Base-by-base conservation (phyloP, 2,888 invertebrate genomes). In the Nebria brevicollis region DNA sequence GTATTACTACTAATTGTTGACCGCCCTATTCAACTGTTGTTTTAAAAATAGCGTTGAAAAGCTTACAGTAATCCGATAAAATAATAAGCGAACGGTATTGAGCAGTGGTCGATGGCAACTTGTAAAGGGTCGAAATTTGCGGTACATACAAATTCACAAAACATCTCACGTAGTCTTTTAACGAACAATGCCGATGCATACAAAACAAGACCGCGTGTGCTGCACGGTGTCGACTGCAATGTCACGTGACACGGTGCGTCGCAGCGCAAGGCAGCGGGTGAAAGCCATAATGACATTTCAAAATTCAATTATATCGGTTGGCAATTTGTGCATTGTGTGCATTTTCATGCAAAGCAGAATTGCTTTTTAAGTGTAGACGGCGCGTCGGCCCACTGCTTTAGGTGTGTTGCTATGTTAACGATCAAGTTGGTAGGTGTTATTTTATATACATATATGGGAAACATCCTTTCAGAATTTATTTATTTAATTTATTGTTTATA, bases 261-360 rank as follows among this genome's bases (percentile, higher is more conserved):
- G 13, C 20, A 10, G 68, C 68, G 68, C 7, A 13, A 13, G 6
- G 13, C 20, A 10, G 68, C 68, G 68, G 68, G 68, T 68, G 68
- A 68, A 68, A 68, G 68, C 11, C 68, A 26, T 68, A 68, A 68
- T 68, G 68, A 68, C 68, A 68, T 68, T 68, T 68, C 68, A 68
- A 68, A 68, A 68, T 68, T 68, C 68, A 68, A 68, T 68, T 68
- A 68, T 15, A 68, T 68, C 68, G 68, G 68, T 25, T 54, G 54
- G 54, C 54, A 54, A 54, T 54, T 54, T 54, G 54, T 54, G 8
- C 54, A 54, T 54, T 54, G 20, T 20, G 20, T 20, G 54, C 54
- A 54, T 54, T 54, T 54, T 54, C 54, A 54, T 54, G 54, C 54
- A 54, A 54, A 54, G 4, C 54, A 54, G 13, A 2, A 13, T 54